Base-by-base conservation (phyloP, 2,888 invertebrate species). In the Globia sparganii region DNA sequence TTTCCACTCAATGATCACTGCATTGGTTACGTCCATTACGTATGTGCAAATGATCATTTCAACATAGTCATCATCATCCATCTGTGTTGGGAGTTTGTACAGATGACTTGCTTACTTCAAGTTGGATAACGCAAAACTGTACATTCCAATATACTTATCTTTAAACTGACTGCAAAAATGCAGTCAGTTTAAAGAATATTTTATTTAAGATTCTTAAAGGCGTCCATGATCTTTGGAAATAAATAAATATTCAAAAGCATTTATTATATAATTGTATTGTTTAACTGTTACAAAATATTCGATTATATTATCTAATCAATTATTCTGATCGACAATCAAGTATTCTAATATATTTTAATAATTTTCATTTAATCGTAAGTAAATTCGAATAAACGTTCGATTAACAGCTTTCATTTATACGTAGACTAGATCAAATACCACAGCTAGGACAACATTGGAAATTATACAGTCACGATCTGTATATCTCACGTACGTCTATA, bases 1-100 rank as follows among this genome's bases (percentile, higher is more conserved):
- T 90, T 90, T 89, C 88, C 91, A 88, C 86, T 75, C 80, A 81
- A 86, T 82, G 81, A 78, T 85, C 86, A 78, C 78, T 75, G 73
- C 80, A 80, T 83, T 81, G 70, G 80, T 86, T 80, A 81, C 68
- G 76, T 83, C 72, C 72, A 80, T 88, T 86, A 86, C 79, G 83
- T 72, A 49, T 66, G 75, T 56, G 69, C 75, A 78, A 82, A 86
- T 83, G 73, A 78, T 77, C 72, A 66, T 87, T 81, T 79, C 77
- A 75, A 75, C 78, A 82, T 25, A 15, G 67, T 75, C 75, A 81
- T 77, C 79, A 75, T 84, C 76, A 46, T 75, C 49, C 56, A 66
- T 73, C 56, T 67, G 40, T 40, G 66, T 61, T 64, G 15, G 37
- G 9, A 49, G 69, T 70, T 68, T 53, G 71, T 69, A 59, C 56